Percentiles rank a stretch among this genome's conserved stretches.
Evolutionary conservation across 1,140 invertebrate species (phyloP).

Genomic region (Drosophila dunni): DNA sequence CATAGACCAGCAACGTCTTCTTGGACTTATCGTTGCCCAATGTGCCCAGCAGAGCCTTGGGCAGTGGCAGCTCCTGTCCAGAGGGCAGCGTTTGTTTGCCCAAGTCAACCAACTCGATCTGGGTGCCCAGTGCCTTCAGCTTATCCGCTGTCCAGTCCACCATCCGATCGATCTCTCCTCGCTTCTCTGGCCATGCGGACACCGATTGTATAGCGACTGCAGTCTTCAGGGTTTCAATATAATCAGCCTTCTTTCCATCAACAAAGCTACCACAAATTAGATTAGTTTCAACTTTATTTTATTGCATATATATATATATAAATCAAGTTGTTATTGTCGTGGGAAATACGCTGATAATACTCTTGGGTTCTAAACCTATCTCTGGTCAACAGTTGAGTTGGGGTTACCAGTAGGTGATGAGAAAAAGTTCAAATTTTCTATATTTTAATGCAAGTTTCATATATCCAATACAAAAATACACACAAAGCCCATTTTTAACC

Average conservation of each 20-base stretch:
- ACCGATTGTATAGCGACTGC: conserved; percentile 98
- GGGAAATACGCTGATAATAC: conserved; percentile 14
- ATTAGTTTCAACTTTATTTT: conserved; percentile 25
- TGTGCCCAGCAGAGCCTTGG: conserved; percentile 94
- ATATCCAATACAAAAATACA: too few species aligned
- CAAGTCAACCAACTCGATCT: conserved; percentile 91
- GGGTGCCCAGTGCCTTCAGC: conserved; percentile 91
- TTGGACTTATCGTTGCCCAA: conserved; percentile 94
- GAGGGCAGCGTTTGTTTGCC: conserved; percentile 91
- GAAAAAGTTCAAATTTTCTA: too few species aligned
- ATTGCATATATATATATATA: conserved; percentile 10
- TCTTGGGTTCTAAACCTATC: neutral
- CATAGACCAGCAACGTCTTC: conserved; percentile 97
- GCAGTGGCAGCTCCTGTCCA: conserved; percentile 90
- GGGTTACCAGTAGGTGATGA: too few species aligned
- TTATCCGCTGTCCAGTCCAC: conserved; percentile 91
- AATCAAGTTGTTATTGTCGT: neutral
- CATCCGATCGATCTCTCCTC: conserved; percentile 86
- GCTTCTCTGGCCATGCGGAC: conserved; percentile 89
- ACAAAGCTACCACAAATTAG: conserved; percentile 62
- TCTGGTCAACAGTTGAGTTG: too few species aligned
- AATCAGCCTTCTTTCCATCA: conserved; percentile 84
- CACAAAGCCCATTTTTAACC: too few species aligned
- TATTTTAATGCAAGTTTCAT: too few species aligned
- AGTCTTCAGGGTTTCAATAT: conserved; percentile 92